Base-by-base conservation (phyloP, 92 coral and sea anemone genomes). In the Blastomussa wellsi region DNA sequence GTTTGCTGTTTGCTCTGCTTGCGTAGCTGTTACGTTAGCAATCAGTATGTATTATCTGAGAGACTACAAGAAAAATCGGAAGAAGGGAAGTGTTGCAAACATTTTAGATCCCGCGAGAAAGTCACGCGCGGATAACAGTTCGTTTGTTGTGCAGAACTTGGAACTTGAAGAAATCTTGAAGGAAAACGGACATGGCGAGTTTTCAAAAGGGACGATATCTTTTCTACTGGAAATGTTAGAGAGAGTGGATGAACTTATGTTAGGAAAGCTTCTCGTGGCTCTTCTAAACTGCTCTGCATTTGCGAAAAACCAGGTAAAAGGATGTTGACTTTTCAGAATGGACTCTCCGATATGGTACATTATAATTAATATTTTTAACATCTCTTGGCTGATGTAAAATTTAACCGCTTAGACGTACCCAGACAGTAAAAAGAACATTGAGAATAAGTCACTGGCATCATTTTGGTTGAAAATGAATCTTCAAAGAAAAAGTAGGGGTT, bases 201-300 rank as follows among this genome's bases (percentile, higher is more conserved):
- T 77, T 53, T 24, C 68, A 66, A 77, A 68, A 38, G 88, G 78
- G 20, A 53, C 76, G 19, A 85, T 85, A 31, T 66, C 75, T 29
- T 57, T 64, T 57, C 62, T 94, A 85, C 72, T 94, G 29, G 83
- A 83, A 41, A 51, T 70, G 29, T 84, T 91, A 14, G 88, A 79
- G 31, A 72, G 51, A 37, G 89, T 86, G 53, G 91, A 93, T 0
- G 89, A 76, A 19, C 31, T 17, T 15, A 79, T 48, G 76, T 72
- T 95, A 84, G 98, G 91, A 57, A 91, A 82, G 53, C 74, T 90
- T 19, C 91, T 95, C 31, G 86, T 91, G 20, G 79, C 88, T 29
- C 72, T 95, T 32, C 65, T 83, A 22, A 95, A 91, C 68, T 89
- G 82, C 51, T 90, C 94, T 41, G 98, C 93, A 0, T 95, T 95